Evolutionary conservation across 2,797 vertebrate genomes (phyloP).

Genomic region (Cirrhinus mrigala): DNA sequence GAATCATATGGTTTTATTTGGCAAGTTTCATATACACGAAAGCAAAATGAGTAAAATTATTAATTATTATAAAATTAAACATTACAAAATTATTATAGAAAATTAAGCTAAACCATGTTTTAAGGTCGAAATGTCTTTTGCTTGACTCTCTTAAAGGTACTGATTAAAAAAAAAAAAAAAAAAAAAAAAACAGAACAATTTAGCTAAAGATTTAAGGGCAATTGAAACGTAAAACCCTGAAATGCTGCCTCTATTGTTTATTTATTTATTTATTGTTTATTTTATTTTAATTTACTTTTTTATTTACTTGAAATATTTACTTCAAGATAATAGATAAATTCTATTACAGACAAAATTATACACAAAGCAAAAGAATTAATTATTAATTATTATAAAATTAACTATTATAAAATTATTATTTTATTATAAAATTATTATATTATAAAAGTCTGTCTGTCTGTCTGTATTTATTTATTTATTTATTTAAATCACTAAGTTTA

Average conservation of each 20-base stretch:
- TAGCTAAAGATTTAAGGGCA: not conserved
- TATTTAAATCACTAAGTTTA: no score
- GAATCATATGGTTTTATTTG: not conserved
- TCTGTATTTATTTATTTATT: no score
- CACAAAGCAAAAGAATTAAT: not conserved
- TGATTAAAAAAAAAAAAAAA: not conserved
- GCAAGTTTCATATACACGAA: not conserved
- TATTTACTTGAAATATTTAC: no score
- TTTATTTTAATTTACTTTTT: not conserved
- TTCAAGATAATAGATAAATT: not conserved
- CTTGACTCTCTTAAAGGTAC: not conserved
- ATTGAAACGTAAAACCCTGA: not conserved
- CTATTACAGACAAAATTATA: not conserved
- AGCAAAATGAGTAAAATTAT: not conserved
- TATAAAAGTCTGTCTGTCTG: no score
- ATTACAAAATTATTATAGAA: no score
- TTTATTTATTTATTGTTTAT: not conserved
- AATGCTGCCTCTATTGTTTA: not conserved
- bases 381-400: no score
- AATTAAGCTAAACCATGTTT: not conserved
- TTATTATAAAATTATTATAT: no score
- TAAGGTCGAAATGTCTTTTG: not conserved
- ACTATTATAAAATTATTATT: no score
- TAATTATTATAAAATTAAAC: not conserved
- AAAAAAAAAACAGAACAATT: no score